phyloP scores from a whole-genome alignment of 2,888 invertebrate species.

The Netelia inedita region DNA sequence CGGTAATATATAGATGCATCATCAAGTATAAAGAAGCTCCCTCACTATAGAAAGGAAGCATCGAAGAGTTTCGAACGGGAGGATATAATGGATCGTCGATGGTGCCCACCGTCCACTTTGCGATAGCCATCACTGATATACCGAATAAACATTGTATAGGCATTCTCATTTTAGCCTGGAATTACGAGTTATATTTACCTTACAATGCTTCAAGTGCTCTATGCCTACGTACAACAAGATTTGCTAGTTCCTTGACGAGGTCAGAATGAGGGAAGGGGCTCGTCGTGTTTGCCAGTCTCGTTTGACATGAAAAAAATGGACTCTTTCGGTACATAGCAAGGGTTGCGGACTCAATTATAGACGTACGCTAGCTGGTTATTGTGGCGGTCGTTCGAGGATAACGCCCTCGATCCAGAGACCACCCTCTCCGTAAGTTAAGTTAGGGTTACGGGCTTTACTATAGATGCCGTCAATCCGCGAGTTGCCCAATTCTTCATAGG shows the following conservation, averaged over 20 bases:
- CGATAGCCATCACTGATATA: constrained; percentile 79
- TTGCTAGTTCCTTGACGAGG: neutral
- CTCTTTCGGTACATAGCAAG: no score
- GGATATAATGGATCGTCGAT: constrained; percentile 62
- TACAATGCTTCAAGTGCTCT: neutral
- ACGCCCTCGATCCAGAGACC: no score
- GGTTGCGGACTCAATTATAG: no score
- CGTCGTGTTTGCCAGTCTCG: neutral
- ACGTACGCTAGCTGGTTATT: no score
- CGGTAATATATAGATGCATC: constrained; percentile 64
- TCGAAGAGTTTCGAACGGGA: constrained; percentile 31
- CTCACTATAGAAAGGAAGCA: constrained; percentile 22
- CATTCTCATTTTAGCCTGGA: constrained; percentile 72
- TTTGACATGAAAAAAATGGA: no score
- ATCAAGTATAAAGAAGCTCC: constrained; percentile 69
- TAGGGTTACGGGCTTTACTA: no score
- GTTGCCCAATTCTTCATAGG: no score
- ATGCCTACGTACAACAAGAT: neutral
- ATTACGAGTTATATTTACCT: constrained; percentile 72
- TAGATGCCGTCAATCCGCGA: no score
- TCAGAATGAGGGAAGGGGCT: neutral
- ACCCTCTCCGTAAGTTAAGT: no score
- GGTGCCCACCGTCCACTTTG: constrained; percentile 71
- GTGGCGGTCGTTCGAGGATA: no score
- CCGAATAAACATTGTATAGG: constrained; percentile 78